Evolutionary conservation across 2,797 vertebrate species (phyloP).

Genomic region (Amblyopsis hoosieri): DNA sequence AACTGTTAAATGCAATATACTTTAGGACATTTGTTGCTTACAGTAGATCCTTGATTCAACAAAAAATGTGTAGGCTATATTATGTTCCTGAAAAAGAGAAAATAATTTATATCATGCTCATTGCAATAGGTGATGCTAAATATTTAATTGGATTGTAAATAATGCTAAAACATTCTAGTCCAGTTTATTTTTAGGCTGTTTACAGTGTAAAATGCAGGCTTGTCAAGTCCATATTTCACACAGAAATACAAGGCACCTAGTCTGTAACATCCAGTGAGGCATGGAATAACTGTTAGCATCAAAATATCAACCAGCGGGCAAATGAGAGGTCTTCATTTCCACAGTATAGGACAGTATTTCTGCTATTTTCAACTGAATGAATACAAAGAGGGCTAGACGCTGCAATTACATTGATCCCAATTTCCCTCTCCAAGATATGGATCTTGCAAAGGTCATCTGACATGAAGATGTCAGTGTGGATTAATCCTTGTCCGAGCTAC

Average conservation of each 20-base stretch:
- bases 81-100: conserved; percentile 17
- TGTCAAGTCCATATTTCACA: too few relatives aligned
- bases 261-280: conserved; percentile 13
- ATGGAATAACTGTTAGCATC: conserved; percentile 26
- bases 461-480: conserved; percentile 8
- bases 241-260: too few relatives aligned
- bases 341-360: neutral
- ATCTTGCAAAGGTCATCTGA: conserved; percentile 36
- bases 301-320: conserved; percentile 9
- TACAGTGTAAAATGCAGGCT: too few relatives aligned
- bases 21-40: conserved; percentile 17
- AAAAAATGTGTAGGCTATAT: neutral
- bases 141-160: conserved; percentile 46
- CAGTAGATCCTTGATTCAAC: conserved; percentile 17
- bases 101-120: conserved; percentile 18
- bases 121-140: conserved; percentile 42
- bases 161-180: too few relatives aligned
- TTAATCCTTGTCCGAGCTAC: neutral
- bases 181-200: too few relatives aligned
- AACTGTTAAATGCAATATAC: conserved; percentile 18
- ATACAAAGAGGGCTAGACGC: conserved; percentile 28
- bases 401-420: conserved; percentile 35
- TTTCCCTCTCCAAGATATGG: conserved; percentile 25
- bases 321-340: conserved; percentile 14
- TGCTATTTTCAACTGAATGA: conserved; percentile 19